Evolutionary conservation across 2,888 invertebrate species (phyloP).

Genomic region (Calliscelio sp.): DNA sequence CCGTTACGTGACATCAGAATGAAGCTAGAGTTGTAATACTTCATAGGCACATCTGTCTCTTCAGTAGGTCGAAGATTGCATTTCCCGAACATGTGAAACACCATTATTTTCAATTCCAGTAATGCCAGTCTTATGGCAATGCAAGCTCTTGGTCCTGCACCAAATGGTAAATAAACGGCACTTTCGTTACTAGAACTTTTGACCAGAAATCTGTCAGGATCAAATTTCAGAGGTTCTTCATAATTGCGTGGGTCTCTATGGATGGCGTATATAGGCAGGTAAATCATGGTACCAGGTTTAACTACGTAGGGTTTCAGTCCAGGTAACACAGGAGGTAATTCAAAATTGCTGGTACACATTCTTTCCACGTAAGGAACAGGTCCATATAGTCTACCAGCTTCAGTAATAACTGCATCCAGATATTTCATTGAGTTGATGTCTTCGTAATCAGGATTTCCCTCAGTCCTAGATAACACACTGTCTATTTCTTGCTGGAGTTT

Average conservation of each 20-base stretch:
- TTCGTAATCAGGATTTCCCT: slow-evolving; percentile 85
- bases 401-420: slow-evolving; percentile 87
- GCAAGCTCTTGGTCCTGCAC: slow-evolving; percentile 83
- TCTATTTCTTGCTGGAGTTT: slow-evolving; percentile 83
- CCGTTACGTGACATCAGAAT: slow-evolving; percentile 59
- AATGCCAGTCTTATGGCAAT: slow-evolving; percentile 81
- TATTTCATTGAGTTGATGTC: slow-evolving; percentile 86
- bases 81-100: slow-evolving; percentile 75
- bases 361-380: slow-evolving; percentile 78
- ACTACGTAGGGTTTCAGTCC: slow-evolving; percentile 79
- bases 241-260: slow-evolving; percentile 80
- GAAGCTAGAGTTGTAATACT: slow-evolving; percentile 51
- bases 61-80: slow-evolving; percentile 79
- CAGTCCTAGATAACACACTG: slow-evolving; percentile 76
- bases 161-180: slow-evolving; percentile 82
- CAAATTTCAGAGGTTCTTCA: slow-evolving; percentile 82
- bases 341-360: slow-evolving; percentile 79
- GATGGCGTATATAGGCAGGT: slow-evolving; percentile 79
- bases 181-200: slow-evolving; percentile 16
- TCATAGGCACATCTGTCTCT: slow-evolving; percentile 85
- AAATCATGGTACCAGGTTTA: slow-evolving; percentile 79
- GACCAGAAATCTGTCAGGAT: slow-evolving; percentile 84
- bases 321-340: slow-evolving; percentile 79
- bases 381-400: slow-evolving; percentile 76
- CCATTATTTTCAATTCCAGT: slow-evolving; percentile 74